These are phyloP conservation scores for Coendou prehensilis DNA, from an alignment of 2,797 vertebrate genomes.

Conservation along the genomic window DNA sequence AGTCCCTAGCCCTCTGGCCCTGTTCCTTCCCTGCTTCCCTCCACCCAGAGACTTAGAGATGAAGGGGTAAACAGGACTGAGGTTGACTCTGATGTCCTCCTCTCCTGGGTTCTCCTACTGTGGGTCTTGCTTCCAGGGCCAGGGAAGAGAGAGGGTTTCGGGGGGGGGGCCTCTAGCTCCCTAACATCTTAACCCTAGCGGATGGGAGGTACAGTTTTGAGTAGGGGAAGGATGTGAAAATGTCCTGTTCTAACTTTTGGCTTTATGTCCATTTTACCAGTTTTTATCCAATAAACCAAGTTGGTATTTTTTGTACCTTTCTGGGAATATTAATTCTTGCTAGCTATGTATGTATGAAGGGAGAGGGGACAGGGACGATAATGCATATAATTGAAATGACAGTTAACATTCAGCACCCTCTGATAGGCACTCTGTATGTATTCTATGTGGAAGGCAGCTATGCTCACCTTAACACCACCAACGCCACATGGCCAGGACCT, in stretches of 20 bases:
- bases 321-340: slow-evolving; percentile 68
- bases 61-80: slow-evolving; percentile 65
- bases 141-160: slow-evolving; percentile 36
- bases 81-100: neutral
- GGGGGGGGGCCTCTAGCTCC: neutral
- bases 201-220: neutral
- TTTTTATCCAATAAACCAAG: slow-evolving; percentile 90
- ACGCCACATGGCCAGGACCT: neutral
- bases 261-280: slow-evolving; percentile 86
- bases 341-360: slow-evolving; percentile 41
- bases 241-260: slow-evolving; percentile 76
- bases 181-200: slow-evolving; percentile 45
- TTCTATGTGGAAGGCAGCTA: neutral
- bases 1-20: neutral
- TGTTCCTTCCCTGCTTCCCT: slow-evolving; percentile 66
- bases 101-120: neutral
- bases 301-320: slow-evolving; percentile 89
- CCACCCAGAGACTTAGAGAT: neutral
- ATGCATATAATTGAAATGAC: slow-evolving; percentile 48
- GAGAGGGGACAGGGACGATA: neutral
- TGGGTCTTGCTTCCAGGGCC: slow-evolving; percentile 54
- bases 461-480: neutral
- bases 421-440: slow-evolving; percentile 29
- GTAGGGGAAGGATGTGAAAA: slow-evolving; percentile 68
- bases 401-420: slow-evolving; percentile 46